Conservation (phyloP, 1,140 invertebrate species). For the Papilio xuthus region DNA sequence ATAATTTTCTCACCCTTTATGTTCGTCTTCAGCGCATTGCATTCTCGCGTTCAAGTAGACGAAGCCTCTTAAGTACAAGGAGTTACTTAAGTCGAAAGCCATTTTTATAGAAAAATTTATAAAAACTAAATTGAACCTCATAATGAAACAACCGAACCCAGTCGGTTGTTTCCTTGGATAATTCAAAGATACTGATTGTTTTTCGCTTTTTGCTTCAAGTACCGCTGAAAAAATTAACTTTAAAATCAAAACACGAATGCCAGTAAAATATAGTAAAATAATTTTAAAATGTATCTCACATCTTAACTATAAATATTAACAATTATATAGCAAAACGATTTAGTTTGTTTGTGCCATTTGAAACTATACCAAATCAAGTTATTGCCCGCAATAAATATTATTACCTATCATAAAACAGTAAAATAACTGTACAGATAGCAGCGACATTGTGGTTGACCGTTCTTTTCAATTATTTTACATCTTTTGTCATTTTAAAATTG, state of each 20-base stretch:
- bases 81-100: not conserved
- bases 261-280: not conserved
- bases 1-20: not conserved
- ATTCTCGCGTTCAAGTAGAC: not conserved
- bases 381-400: conserved; percentile 51
- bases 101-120: conserved; percentile 1
- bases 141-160: no score
- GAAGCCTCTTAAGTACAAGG: no score
- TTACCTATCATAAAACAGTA: conserved; percentile 58
- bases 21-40: not conserved
- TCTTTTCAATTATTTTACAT: not conserved
- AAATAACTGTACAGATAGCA: conserved; percentile 50
- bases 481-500: not conserved
- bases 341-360: not conserved
- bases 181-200: not conserved
- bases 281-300: not conserved
- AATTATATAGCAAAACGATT: not conserved
- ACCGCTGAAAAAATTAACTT: not conserved
- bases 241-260: not conserved
- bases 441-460: not conserved
- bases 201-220: not conserved
- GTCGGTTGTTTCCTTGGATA: not conserved
- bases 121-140: not conserved
- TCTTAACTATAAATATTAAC: not conserved
- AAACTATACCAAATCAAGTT: not conserved